These are phyloP conservation scores for Troglohyphantes excavatus DNA, from an alignment of 2,888 invertebrate species.

Conservation along the genomic window DNA sequence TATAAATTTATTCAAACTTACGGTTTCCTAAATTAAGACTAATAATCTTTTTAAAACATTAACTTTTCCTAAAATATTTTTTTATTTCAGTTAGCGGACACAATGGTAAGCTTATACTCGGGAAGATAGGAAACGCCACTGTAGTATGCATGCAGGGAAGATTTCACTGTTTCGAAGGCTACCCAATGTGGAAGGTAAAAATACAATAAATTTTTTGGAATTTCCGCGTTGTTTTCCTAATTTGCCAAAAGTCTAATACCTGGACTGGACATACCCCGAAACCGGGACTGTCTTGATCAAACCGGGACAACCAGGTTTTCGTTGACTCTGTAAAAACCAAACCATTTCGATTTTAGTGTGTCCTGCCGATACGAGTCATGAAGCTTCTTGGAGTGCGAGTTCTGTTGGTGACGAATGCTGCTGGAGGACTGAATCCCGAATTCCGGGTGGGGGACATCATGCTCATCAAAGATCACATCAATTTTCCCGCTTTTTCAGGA, in stretches of 20 bases:
- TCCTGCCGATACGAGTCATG: constrained; percentile 98
- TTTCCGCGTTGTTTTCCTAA: no score
- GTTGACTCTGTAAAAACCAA: neutral
- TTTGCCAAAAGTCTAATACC: no score
- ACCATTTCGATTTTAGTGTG: constrained; percentile 86
- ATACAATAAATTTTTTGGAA: no score
- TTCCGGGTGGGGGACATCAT: constrained; percentile 97
- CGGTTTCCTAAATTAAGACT: no score
- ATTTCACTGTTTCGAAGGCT: constrained; percentile 98
- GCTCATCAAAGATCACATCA: constrained; percentile 98
- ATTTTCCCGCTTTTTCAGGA: constrained; percentile 97
- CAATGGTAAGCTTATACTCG: constrained; percentile 95
- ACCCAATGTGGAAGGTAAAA: constrained; percentile 92
- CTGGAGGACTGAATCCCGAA: constrained; percentile 94
- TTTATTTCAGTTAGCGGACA: constrained; percentile 92
- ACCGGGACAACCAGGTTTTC: no score
- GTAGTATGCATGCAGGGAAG: constrained; percentile 98
- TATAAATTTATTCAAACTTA: no score
- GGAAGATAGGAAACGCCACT: constrained; percentile 89
- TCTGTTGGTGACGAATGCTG: constrained; percentile 97
- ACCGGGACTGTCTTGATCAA: no score
- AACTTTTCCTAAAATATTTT: no score
- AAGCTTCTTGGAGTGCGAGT: constrained; percentile 94
- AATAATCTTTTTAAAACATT: no score
- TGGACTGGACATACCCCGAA: no score